These are phyloP conservation scores for Eupristina koningsbergeri DNA, from an alignment of 1,140 invertebrate species.

Conservation along the genomic window DNA sequence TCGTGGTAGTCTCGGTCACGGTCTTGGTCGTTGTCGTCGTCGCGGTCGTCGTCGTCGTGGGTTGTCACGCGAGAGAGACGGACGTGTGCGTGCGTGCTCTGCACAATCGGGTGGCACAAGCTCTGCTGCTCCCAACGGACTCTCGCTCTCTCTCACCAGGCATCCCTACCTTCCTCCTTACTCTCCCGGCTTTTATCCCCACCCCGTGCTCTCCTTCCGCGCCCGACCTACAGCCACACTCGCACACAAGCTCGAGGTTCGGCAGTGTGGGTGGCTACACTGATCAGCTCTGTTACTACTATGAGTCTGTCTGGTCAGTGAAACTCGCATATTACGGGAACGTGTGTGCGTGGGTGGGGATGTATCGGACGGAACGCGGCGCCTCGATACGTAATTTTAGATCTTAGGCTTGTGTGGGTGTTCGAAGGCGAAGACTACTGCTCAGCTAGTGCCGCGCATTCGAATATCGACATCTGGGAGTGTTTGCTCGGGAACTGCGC, in stretches of 20 bases:
- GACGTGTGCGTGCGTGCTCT: constrained; percentile 71
- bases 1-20: constrained; percentile 55
- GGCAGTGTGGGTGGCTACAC: neutral
- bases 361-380: too few species aligned
- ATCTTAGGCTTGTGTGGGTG: constrained; percentile 7
- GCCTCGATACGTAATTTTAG: constrained; percentile 46
- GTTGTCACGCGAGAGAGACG: constrained; percentile 68
- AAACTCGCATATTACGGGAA: neutral
- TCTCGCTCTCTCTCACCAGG: constrained; percentile 43
- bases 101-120: constrained; percentile 66
- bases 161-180: constrained; percentile 6
- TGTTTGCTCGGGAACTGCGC: constrained; percentile 8
- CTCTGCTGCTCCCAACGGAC: constrained; percentile 44
- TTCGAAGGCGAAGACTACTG: constrained; percentile 58
- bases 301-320: neutral
- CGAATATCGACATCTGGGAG: constrained; percentile 72
- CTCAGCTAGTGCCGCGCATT: constrained; percentile 68
- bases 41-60: constrained; percentile 54
- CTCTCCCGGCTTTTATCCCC: constrained; percentile 41
- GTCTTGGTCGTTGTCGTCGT: constrained; percentile 59
- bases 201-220: constrained; percentile 1
- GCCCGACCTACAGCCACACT: neutral
- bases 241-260: neutral
- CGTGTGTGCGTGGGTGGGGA: too few species aligned
- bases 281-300: constrained; percentile 28